Evolutionary conservation across 23 tunicate species (phyloP).

Genomic region (Botrylloides violaceus): DNA sequence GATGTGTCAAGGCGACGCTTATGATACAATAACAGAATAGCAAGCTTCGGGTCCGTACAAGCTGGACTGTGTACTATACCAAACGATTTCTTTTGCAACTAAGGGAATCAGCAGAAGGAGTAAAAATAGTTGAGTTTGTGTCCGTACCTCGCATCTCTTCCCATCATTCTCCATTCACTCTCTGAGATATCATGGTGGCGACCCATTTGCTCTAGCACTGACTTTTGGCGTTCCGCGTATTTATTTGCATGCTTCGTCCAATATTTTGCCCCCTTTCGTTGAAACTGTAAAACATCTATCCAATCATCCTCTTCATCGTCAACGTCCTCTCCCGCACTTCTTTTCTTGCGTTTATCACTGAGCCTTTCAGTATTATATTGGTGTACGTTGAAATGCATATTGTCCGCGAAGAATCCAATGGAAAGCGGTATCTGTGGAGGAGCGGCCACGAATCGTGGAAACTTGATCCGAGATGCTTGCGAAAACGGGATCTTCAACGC

Average conservation of each 20-base stretch:
- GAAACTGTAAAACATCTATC: background rate
- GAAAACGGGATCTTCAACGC: background rate
- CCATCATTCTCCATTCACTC: background rate
- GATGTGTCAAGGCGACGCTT: no score
- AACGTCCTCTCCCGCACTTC: background rate
- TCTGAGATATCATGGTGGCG: background rate
- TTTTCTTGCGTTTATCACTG: background rate
- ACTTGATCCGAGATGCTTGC: background rate
- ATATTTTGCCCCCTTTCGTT: background rate
- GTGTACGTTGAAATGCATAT: background rate
- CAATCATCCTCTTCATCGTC: background rate
- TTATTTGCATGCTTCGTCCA: background rate
- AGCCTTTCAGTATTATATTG: background rate
- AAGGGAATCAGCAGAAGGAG: no score
- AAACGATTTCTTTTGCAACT: no score
- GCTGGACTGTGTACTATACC: no score
- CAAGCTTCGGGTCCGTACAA: no score
- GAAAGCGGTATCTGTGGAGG: background rate
- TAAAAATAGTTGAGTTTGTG: no score
- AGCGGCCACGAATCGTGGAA: background rate
- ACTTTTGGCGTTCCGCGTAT: background rate
- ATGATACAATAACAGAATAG: no score
- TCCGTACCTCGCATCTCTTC: no score
- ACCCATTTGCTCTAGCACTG: background rate
- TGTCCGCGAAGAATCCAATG: background rate